Evolutionary conservation across 2,888 invertebrate species (phyloP).

Genomic region (Nymphalis polychloros): DNA sequence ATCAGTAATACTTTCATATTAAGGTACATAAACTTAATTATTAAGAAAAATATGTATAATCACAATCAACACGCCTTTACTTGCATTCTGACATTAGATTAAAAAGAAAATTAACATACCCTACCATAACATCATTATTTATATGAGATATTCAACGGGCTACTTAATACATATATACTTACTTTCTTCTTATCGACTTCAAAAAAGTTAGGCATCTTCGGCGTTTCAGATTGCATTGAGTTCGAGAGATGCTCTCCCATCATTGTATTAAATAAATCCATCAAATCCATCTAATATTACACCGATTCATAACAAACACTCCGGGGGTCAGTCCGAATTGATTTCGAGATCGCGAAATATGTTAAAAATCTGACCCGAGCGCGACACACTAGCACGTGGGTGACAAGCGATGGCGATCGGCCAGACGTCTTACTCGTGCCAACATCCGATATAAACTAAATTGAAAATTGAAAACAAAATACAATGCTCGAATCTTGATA

Average conservation of each 20-base stretch:
- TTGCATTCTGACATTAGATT: too few relatives aligned
- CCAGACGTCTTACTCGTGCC: constrained; percentile 77
- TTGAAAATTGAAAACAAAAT: constrained; percentile 81
- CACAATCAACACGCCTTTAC: too few relatives aligned
- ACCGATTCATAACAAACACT: constrained; percentile 50
- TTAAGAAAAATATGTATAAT: too few relatives aligned
- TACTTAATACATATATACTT: constrained; percentile 34
- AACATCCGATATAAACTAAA: constrained; percentile 81
- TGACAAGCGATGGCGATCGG: constrained; percentile 62
- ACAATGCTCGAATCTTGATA: constrained; percentile 80
- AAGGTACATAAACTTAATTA: too few relatives aligned
- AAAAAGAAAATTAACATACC: too few relatives aligned
- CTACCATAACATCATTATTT: too few relatives aligned
- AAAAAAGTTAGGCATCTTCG: constrained; percentile 75
- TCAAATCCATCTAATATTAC: constrained; percentile 66
- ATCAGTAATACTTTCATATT: too few relatives aligned
- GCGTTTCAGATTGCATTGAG: constrained; percentile 57
- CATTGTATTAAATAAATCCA: constrained; percentile 69
- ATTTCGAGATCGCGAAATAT: constrained; percentile 47
- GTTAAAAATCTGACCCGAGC: constrained; percentile 46
- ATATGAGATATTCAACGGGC: too few relatives aligned
- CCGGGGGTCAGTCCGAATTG: constrained; percentile 30
- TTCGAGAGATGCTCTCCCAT: constrained; percentile 66
- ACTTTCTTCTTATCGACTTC: constrained; percentile 78
- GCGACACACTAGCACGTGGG: constrained; percentile 67